Percentiles rank a stretch among this genome's conserved stretches.
Conservation (phyloP, 2,888 invertebrate species). For the Perithous albicinctus region DNA sequence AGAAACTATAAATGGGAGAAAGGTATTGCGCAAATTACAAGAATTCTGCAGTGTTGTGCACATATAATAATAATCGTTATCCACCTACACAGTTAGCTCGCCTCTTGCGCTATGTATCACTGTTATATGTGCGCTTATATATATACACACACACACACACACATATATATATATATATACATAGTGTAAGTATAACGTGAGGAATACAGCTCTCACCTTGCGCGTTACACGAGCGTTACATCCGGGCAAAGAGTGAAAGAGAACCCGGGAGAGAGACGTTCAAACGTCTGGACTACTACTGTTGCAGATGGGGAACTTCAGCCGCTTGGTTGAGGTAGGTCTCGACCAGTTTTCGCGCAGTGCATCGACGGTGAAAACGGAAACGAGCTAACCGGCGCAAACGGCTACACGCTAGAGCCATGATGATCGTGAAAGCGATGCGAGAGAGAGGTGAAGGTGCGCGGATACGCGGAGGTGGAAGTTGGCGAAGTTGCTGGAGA, state of each 20-base stretch:
- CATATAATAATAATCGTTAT: conserved; percentile 59
- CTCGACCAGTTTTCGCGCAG: conserved; percentile 54
- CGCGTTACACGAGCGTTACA: conserved; percentile 65
- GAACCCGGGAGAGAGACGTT: conserved; percentile 13
- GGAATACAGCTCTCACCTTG: conserved; percentile 60
- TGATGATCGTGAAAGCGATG: conserved; percentile 59
- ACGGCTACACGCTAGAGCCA: conserved; percentile 23
- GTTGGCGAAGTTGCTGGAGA: conserved; percentile 29
- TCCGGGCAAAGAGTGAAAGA: conserved; percentile 58
- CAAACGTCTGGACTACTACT: conserved; percentile 11
- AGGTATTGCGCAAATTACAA: conserved; percentile 67
- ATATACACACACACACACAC: too few species aligned
- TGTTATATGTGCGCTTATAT: conserved; percentile 26
- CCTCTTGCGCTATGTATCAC: conserved; percentile 21
- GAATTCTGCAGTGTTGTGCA: conserved; percentile 42
- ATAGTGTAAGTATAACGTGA: conserved; percentile 32
- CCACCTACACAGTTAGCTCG: conserved; percentile 49
- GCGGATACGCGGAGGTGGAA: conserved; percentile 52
- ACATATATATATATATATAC: too few species aligned
- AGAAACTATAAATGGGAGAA: conserved; percentile 59
- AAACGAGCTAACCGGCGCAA: conserved; percentile 46
- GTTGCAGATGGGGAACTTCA: neutral
- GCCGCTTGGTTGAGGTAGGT: conserved; percentile 51
- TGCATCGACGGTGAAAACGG: conserved; percentile 63
- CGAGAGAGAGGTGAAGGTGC: conserved; percentile 17